These are phyloP conservation scores for Tetrao urogallus DNA, from an alignment of 2,113 vertebrate species.

Conservation along the genomic window DNA sequence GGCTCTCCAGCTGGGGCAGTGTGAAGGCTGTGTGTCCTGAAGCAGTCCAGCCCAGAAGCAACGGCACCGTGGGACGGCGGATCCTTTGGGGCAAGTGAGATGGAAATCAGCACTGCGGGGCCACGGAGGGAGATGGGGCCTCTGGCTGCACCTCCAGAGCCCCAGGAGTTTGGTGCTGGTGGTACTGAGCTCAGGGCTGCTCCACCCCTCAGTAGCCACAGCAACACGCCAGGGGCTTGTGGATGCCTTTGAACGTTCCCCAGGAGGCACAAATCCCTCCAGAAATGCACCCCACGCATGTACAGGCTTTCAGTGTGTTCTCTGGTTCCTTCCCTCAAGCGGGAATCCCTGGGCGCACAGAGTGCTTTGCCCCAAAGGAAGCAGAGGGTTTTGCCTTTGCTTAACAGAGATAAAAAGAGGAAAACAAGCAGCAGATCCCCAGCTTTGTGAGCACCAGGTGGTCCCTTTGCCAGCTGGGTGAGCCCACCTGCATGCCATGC, in stretches of 20 bases:
- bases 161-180: background rate
- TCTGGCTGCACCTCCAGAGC: background rate
- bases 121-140: fast-evolving
- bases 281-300: background rate
- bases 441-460: background rate
- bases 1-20: background rate
- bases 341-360: background rate
- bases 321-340: background rate
- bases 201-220: background rate
- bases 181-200: background rate
- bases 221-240: fast-evolving
- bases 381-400: background rate
- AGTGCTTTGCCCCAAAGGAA: background rate
- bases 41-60: background rate
- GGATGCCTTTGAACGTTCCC: background rate
- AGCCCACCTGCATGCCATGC: too few relatives aligned
- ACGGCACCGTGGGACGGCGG: background rate
- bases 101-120: background rate
- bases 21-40: background rate
- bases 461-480: background rate
- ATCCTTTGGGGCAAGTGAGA: fast-evolving
- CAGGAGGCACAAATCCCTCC: background rate
- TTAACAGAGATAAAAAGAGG: background rate
- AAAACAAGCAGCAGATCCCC: background rate
- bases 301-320: background rate